Evolutionary conservation across 2,888 invertebrate genomes (phyloP), one percentile per base, ranked within the genome.

Genomic region (Cosmia pyralina): DNA sequence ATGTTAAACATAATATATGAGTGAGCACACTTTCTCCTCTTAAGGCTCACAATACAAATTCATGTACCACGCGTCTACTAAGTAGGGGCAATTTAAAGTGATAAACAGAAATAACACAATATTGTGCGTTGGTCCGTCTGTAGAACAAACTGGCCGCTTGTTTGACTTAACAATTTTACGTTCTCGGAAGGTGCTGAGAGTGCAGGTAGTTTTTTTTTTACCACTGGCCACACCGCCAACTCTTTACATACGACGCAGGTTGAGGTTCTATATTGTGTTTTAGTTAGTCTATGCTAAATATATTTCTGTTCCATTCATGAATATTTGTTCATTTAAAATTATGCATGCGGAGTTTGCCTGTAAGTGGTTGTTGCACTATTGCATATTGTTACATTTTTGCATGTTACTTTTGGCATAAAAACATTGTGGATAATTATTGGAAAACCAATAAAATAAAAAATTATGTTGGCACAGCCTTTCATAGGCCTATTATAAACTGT

Each of bases 161-260:
- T 94, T 94, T 94, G 92, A 90, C 88, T 93, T 94, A 90, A 93
- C 92, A 94, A 95, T 94, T 93, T 92, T 90, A 93, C 91, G 88
- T 95, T 95, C 95, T 92, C 72, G 86, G 95, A 95, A 95, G 91
- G 91, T 87, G 89, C 89, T 86, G 87, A 87, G 85, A 87, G 85
- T 88, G 89, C 94, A 94, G 95, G 95, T 95, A 94, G 91, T 85
- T 82, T 91, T 93, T 93, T 93, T 93, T 90, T 88, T 89, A 87
- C 81, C 81, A 76, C 77, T 75, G 78, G 82, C 85, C 83, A 86
- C 82, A 85, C 85, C 85, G 78, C 69, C 85, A 84, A 73, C 76
- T 86, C 86, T 85, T 86, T 83, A 86, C 84, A 87, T 87, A 86
- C 79, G 79, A 73, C 75, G 67, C 83, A 84, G 72, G 77, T 84